Evolutionary conservation across 1,140 invertebrate species (phyloP).

Genomic region (Hyles euphorbiae): DNA sequence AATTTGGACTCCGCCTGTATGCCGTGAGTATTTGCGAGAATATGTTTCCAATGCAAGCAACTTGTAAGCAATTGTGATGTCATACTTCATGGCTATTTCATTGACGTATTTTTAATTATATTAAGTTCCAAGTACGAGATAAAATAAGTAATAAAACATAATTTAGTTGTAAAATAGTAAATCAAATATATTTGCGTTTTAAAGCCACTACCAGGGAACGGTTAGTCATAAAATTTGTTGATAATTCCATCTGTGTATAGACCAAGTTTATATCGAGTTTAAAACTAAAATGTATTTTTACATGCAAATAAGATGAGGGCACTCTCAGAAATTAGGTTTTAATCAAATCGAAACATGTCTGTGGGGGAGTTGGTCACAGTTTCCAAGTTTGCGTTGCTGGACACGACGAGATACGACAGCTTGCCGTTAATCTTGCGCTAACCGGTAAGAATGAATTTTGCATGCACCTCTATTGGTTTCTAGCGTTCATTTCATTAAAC

Average conservation of each 20-base stretch:
- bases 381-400: conserved; percentile 15
- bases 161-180: not conserved
- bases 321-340: conserved; percentile 19
- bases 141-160: too few relatives aligned
- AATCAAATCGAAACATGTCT: conserved; percentile 17
- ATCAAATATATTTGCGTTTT: not conserved
- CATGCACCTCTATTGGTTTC: not conserved
- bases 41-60: too few relatives aligned
- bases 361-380: conserved; percentile 10
- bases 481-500: too few relatives aligned
- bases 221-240: not conserved
- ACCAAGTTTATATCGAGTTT: not conserved
- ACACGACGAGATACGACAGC: conserved; percentile 10
- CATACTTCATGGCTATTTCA: too few relatives aligned
- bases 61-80: too few relatives aligned
- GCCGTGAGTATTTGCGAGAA: too few relatives aligned
- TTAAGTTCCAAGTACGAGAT: too few relatives aligned
- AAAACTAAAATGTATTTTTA: not conserved
- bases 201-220: too few relatives aligned
- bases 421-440: conserved; percentile 15
- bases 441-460: conserved; percentile 4
- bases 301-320: conserved; percentile 4
- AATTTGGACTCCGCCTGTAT: too few relatives aligned
- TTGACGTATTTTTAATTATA: too few relatives aligned
- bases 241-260: not conserved